Percentiles rank a stretch among this genome's conserved stretches.
These are phyloP conservation scores for Euwallacea similis DNA, from an alignment of 1,140 invertebrate species.

Conservation along the genomic window DNA sequence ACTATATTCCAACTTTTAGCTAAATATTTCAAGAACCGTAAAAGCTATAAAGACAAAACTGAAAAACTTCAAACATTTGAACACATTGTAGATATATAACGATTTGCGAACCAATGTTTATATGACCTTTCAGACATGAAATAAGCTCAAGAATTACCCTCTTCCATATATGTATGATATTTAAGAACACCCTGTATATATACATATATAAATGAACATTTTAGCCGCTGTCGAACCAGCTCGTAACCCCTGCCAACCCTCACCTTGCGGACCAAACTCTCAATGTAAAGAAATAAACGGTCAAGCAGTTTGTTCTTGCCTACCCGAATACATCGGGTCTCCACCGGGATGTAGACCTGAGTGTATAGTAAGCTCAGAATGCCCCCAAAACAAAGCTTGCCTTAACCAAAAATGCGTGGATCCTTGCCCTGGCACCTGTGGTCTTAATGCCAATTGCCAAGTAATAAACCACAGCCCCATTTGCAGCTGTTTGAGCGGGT, in stretches of 20 bases:
- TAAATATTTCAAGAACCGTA: too few relatives aligned
- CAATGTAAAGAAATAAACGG: constrained; percentile 66
- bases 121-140: too few relatives aligned
- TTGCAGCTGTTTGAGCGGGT: constrained; percentile 65
- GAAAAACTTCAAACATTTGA: too few relatives aligned
- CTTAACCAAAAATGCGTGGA: constrained; percentile 61
- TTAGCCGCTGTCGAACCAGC: constrained; percentile 42
- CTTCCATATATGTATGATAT: too few relatives aligned
- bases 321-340: constrained; percentile 71
- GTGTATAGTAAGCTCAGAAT: constrained; percentile 67
- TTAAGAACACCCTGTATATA: too few relatives aligned
- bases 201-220: constrained; percentile 10
- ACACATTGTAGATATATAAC: too few relatives aligned
- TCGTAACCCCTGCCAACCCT: constrained; percentile 64
- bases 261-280: constrained; percentile 73
- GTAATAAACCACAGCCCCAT: constrained; percentile 70
- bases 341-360: constrained; percentile 69
- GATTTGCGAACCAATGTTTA: too few relatives aligned
- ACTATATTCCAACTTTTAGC: too few relatives aligned
- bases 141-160: too few relatives aligned
- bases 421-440: constrained; percentile 66
- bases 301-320: constrained; percentile 67
- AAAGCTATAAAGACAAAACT: too few relatives aligned
- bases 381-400: constrained; percentile 65
- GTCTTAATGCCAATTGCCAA: constrained; percentile 68